Conservation (phyloP, 2,113 vertebrate genomes). For the Python bivittatus region DNA sequence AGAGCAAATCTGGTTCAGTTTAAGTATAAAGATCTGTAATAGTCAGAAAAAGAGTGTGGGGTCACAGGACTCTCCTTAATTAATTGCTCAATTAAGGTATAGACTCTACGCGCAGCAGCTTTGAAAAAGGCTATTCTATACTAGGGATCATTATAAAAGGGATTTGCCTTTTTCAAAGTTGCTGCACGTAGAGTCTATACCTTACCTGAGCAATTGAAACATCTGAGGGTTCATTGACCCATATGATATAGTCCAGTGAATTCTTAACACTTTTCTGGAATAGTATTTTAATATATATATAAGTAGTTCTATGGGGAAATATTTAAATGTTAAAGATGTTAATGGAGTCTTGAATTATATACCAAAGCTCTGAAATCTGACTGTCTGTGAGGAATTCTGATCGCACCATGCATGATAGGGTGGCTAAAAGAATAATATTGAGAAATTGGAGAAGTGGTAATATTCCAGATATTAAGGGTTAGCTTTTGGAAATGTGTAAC, state of each 20-base stretch:
- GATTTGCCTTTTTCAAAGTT: not conserved
- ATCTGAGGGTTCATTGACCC: no score
- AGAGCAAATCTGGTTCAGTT: not conserved
- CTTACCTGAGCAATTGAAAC: not conserved
- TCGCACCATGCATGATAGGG: not conserved
- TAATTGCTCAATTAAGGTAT: not conserved
- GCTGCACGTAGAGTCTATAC: not conserved
- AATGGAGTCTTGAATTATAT: no score
- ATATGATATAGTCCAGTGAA: not conserved
- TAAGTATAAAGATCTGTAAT: not conserved
- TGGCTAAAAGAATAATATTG: not conserved
- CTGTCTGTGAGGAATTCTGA: not conserved
- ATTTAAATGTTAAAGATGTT: no score
- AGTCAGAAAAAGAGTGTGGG: not conserved
- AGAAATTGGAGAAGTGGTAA: not conserved
- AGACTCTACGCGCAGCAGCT: not conserved
- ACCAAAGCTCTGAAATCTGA: no score
- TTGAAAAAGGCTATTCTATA: not conserved
- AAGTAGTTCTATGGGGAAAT: no score
- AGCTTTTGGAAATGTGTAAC: not conserved
- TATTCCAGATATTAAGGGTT: not conserved
- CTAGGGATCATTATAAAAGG: not conserved
- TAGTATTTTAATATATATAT: no score
- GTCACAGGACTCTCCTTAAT: not conserved
- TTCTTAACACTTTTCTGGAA: not conserved